A percentile compares a stretch with the other conserved stretches of the same genome.
phyloP scores from a whole-genome alignment of 2,113 vertebrate genomes.

The Planiliza haematocheilus region DNA sequence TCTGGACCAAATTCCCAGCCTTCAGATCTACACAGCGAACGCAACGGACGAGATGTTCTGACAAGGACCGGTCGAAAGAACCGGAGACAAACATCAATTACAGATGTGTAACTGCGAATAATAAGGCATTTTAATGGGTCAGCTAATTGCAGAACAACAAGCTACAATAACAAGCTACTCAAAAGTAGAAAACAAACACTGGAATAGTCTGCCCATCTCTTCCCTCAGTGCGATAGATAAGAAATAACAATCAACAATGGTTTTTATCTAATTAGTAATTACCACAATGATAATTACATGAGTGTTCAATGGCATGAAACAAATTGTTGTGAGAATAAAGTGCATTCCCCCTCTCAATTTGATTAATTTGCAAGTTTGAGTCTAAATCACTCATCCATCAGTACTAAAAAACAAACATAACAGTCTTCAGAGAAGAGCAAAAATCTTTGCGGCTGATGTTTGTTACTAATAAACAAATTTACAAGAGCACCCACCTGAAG shows the following conservation, averaged over 20 bases:
- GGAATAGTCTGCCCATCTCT: slow-evolving; percentile 22
- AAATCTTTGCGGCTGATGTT: slow-evolving; percentile 10
- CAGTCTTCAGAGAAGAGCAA: background rate
- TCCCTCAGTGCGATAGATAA: slow-evolving; percentile 39
- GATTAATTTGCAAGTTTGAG: slow-evolving; percentile 61
- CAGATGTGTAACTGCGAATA: slow-evolving; percentile 55
- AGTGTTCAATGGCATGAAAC: slow-evolving; percentile 70
- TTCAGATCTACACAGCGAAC: slow-evolving; percentile 52
- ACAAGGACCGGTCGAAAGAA: slow-evolving; percentile 41
- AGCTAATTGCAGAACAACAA: slow-evolving; percentile 44
- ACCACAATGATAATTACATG: slow-evolving; percentile 69
- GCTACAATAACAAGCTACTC: slow-evolving; percentile 24
- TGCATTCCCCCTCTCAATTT: slow-evolving; percentile 62
- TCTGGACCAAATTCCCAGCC: slow-evolving; percentile 42
- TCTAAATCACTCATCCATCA: slow-evolving; percentile 55
- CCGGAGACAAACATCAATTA: slow-evolving; percentile 53
- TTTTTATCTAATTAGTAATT: slow-evolving; percentile 75
- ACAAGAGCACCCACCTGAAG: background rate
- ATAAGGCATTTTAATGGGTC: slow-evolving; percentile 60
- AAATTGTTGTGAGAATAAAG: slow-evolving; percentile 70
- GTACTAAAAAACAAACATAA: slow-evolving; percentile 35
- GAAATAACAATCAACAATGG: slow-evolving; percentile 68
- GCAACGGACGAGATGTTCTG: slow-evolving; percentile 45
- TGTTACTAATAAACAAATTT: background rate
- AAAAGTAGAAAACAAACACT: slow-evolving; percentile 42